Conservation (phyloP, 2,113 vertebrate genomes). For the Cheirogaleus medius region DNA sequence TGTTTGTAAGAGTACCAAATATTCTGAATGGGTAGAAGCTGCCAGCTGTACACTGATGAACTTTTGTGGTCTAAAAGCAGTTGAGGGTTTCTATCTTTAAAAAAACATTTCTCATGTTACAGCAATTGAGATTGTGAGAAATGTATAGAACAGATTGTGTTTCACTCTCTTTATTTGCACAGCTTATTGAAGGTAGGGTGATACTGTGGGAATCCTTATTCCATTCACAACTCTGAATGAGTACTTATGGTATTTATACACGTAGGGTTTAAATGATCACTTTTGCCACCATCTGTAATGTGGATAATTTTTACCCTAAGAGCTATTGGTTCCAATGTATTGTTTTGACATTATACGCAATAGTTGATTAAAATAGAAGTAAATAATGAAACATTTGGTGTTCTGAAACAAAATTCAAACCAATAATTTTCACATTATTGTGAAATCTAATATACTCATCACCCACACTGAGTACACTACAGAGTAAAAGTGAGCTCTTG, state of each 20-base stretch:
- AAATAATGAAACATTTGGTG: slow-evolving; percentile 19
- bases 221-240: slow-evolving; percentile 33
- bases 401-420: slow-evolving; percentile 43
- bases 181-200: background rate
- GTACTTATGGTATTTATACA: slow-evolving; percentile 22
- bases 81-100: slow-evolving; percentile 43
- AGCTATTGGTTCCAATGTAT: background rate
- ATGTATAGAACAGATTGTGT: slow-evolving; percentile 56
- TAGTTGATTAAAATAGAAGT: slow-evolving; percentile 41
- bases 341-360: slow-evolving; percentile 49
- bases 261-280: slow-evolving; percentile 39
- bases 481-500: background rate
- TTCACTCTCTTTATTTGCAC: slow-evolving; percentile 43
- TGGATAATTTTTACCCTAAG: slow-evolving; percentile 35
- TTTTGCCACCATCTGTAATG: slow-evolving; percentile 45
- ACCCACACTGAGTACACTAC: background rate
- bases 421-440: slow-evolving; percentile 21
- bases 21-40: slow-evolving; percentile 8
- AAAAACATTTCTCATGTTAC: slow-evolving; percentile 53
- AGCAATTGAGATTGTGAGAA: slow-evolving; percentile 47
- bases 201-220: slow-evolving; percentile 30
- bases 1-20: slow-evolving; percentile 13
- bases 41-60: slow-evolving; percentile 36
- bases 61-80: slow-evolving; percentile 44
- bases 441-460: slow-evolving; percentile 37